Percentiles rank a stretch among this genome's conserved stretches.
These are phyloP conservation scores for Synergus laeviventris DNA, from an alignment of 2,888 invertebrate genomes.

Conservation along the genomic window DNA sequence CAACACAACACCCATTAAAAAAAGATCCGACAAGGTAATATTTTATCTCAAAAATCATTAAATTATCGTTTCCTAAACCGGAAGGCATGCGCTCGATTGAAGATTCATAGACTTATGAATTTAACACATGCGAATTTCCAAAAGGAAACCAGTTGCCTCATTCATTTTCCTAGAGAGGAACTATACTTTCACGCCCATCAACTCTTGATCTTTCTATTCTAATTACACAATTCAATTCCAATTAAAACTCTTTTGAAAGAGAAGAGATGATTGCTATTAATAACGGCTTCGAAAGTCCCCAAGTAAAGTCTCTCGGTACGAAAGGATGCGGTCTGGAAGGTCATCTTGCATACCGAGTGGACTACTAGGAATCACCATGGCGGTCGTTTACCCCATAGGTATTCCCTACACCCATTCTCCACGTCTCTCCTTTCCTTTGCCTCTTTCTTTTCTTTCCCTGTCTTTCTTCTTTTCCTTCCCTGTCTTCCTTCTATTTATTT, in stretches of 20 bases:
- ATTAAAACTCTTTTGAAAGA: slow-evolving; percentile 8
- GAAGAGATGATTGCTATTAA: slow-evolving; percentile 25
- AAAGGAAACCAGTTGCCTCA: not conserved
- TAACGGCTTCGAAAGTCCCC: slow-evolving; percentile 10
- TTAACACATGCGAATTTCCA: not conserved
- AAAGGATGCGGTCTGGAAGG: slow-evolving; percentile 58
- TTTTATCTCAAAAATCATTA: not conserved
- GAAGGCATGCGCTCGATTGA: not conserved
- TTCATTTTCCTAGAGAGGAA: slow-evolving; percentile 4
- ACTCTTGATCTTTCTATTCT: slow-evolving; percentile 23
- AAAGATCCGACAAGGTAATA: slow-evolving; percentile 82
- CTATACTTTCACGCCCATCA: slow-evolving; percentile 29
- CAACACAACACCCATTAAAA: slow-evolving; percentile 73
- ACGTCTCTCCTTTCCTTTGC: slow-evolving; percentile 43
- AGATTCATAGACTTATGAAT: not conserved
- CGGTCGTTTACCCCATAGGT: slow-evolving; percentile 56
- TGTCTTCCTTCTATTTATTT: slow-evolving; percentile 48
- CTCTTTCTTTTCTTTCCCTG: slow-evolving; percentile 42
- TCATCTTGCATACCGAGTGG: slow-evolving; percentile 66
- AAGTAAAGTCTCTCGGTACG: slow-evolving; percentile 40
- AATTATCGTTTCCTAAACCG: not conserved
- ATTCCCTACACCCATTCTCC: slow-evolving; percentile 57
- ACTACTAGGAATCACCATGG: slow-evolving; percentile 57
- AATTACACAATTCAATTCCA: slow-evolving; percentile 29
- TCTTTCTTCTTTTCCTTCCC: slow-evolving; percentile 42